Conservation (phyloP, 2,888 invertebrate species). For the Uloborus plumipes region DNA sequence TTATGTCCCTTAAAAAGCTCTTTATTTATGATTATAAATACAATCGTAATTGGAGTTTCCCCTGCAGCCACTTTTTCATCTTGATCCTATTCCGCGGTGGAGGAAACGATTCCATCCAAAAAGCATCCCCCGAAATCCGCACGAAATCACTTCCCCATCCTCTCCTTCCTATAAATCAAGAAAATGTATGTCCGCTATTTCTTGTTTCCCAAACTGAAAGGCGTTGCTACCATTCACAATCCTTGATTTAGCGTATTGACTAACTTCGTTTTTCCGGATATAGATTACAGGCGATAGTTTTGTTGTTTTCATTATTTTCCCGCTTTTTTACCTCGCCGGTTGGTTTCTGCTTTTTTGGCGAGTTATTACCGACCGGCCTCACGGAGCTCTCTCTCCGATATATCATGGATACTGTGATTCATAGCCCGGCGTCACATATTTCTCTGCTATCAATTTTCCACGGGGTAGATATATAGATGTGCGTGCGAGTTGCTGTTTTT, state of each 20-base stretch:
- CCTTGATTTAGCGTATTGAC: slow-evolving; percentile 58
- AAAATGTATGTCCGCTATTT: slow-evolving; percentile 51
- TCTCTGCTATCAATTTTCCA: slow-evolving; percentile 48
- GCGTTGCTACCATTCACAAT: slow-evolving; percentile 34
- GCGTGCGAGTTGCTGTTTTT: slow-evolving; percentile 24
- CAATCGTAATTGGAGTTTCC: no score
- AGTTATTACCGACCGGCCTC: not conserved
- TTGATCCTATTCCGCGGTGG: no score
- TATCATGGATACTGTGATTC: slow-evolving; percentile 37
- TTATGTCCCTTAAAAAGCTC: no score
- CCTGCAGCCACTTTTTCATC: no score
- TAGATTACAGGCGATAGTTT: slow-evolving; percentile 26
- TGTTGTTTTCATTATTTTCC: not conserved
- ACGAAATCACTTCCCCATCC: slow-evolving; percentile 51
- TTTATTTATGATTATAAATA: no score
- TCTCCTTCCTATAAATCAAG: slow-evolving; percentile 48
- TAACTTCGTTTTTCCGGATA: slow-evolving; percentile 33
- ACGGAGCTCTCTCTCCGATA: slow-evolving; percentile 1
- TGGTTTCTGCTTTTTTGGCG: not conserved
- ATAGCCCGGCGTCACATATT: slow-evolving; percentile 35
- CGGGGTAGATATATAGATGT: slow-evolving; percentile 37
- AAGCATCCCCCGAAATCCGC: slow-evolving; percentile 14
- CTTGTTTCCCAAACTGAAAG: slow-evolving; percentile 39
- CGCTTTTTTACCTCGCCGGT: slow-evolving; percentile 4
- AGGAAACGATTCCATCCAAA: no score